These are phyloP conservation scores for Prunella strophiata DNA, from an alignment of 2,797 vertebrate species.

Conservation along the genomic window DNA sequence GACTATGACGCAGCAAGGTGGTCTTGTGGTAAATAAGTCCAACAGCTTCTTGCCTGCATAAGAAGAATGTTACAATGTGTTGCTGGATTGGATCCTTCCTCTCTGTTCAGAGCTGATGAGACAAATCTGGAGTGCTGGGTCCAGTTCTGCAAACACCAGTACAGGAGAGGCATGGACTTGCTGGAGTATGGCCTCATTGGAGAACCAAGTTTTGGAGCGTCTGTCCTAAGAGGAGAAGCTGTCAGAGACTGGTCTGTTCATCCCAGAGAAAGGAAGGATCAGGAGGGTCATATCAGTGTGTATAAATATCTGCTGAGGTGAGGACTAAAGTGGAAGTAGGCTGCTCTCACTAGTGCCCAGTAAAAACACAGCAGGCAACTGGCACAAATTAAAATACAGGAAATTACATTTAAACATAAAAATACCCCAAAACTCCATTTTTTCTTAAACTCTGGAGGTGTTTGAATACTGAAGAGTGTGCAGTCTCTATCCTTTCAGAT, in stretches of 20 bases:
- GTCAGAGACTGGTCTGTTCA: neutral
- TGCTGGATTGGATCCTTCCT: neutral
- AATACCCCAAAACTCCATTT: too few species aligned
- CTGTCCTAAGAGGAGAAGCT: neutral
- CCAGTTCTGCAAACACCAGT: neutral
- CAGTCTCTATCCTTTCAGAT: neutral
- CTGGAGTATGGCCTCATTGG: neutral
- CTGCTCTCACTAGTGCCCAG: neutral
- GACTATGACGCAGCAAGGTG: neutral
- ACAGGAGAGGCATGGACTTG: neutral
- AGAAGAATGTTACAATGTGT: rapidly evolving
- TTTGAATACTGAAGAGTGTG: neutral
- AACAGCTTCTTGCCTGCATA: neutral
- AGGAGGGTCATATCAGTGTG: rapidly evolving
- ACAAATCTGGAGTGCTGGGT: neutral
- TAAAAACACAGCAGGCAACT: neutral
- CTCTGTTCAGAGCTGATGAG: neutral
- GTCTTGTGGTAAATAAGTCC: neutral
- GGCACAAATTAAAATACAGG: neutral
- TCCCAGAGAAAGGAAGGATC: neutral
- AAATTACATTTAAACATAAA: neutral
- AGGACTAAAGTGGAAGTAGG: neutral
- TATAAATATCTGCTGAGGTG: neutral
- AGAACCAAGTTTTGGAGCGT: neutral
- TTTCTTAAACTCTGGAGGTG: neutral